A percentile compares a stretch with the other conserved stretches of the same genome.
These are phyloP conservation scores for Empis livida DNA, from an alignment of 2,888 invertebrate genomes.

Conservation along the genomic window DNA sequence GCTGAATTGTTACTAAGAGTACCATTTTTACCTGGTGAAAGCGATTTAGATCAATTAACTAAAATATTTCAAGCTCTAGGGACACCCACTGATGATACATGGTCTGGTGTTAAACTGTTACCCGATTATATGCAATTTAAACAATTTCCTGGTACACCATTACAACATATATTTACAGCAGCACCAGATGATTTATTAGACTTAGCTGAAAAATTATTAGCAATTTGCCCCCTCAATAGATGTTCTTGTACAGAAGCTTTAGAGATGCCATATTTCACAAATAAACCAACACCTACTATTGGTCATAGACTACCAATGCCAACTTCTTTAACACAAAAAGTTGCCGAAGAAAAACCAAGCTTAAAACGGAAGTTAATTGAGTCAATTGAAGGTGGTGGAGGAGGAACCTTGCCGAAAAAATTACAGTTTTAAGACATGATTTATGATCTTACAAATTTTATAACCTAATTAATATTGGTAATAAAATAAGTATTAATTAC, in stretches of 20 bases:
- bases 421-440: slow-evolving; percentile 38
- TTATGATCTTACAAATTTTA: background rate
- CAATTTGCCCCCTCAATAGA: slow-evolving; percentile 70
- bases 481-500: too few relatives aligned
- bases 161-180: slow-evolving; percentile 90
- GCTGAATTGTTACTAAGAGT: slow-evolving; percentile 84
- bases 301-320: slow-evolving; percentile 62
- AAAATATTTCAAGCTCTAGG: slow-evolving; percentile 93
- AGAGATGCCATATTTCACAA: slow-evolving; percentile 81
- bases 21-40: slow-evolving; percentile 92
- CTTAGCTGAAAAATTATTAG: slow-evolving; percentile 62
- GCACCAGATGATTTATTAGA: slow-evolving; percentile 83
- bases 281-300: slow-evolving; percentile 76
- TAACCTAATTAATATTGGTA: too few relatives aligned
- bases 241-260: slow-evolving; percentile 73
- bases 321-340: slow-evolving; percentile 18
- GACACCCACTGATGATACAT: slow-evolving; percentile 80
- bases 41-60: slow-evolving; percentile 91
- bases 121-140: slow-evolving; percentile 93
- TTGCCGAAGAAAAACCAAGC: slow-evolving; percentile 40
- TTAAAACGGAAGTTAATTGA: slow-evolving; percentile 55
- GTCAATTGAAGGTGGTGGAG: slow-evolving; percentile 46
- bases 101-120: slow-evolving; percentile 72
- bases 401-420: slow-evolving; percentile 43
- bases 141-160: slow-evolving; percentile 64